Base-by-base conservation (phyloP, 1,140 invertebrate genomes). In the Antheraea mylitta region DNA sequence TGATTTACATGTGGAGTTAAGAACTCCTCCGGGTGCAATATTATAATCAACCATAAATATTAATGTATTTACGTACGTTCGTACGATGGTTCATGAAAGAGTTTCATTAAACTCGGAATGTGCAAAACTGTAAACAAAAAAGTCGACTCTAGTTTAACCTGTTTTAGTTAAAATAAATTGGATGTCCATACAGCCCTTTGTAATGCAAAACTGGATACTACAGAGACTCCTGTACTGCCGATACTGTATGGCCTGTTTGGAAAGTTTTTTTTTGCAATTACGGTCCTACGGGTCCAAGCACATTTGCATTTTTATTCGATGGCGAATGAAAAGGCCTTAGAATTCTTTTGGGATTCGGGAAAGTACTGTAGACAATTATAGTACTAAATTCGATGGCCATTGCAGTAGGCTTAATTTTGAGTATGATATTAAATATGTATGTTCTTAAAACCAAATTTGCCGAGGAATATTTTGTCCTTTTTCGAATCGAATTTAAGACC, bases 271-370 rank as follows among this genome's bases (percentile, higher is more conserved):
- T 82, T 80, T 76, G 74, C 79, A 83, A 86, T 87, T 85, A 83
- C 77, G 66, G 73, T 61, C 58, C 67, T 61, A 64, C 67, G 77
- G 78, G 71, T 79, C 81, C 83, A 84, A 77, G 71, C 64, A 62
- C 68, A 89, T 89, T 89, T 83, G 78, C 87, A 89, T 88, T 84
- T 88, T 87, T 83, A 86, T 86, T 53, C 45, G 45, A 53, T 53
- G 45, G 45, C 10, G 45, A 53, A 53, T 53, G 45, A 5, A 13
- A 53, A 53, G 16, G 45, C 9, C 45, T 53, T 13, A 53, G 45
- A 16, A 53, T 53, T 53, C 45, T 53, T 53, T 53, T 53, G 45
- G 45, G 16, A 13, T n/a, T 13, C 45, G 6, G 45, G 16, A 16
- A 53, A 53, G 13, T 53, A 53, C 45, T 16, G 11, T 53, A 53